A percentile compares a stretch with the other conserved stretches of the same genome.
Evolutionary conservation across 2,797 vertebrate genomes (phyloP).

Genomic region (Lutjanus campechanus): DNA sequence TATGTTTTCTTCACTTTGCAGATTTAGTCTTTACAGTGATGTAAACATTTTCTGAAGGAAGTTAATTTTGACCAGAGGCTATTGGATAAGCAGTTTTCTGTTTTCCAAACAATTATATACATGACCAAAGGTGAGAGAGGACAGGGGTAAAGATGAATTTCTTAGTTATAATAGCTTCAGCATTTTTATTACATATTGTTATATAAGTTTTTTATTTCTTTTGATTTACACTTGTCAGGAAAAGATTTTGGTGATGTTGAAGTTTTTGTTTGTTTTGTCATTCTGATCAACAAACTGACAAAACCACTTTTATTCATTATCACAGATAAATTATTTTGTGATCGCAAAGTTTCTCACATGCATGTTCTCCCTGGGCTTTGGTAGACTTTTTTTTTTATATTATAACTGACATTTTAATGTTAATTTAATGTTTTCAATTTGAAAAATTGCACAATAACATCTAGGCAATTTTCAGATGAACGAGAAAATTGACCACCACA

Average conservation of each 20-base stretch:
- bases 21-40: background rate
- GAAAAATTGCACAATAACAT: background rate
- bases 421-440: conserved; percentile 11
- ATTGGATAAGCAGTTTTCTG: background rate
- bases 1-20: background rate
- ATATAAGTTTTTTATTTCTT: background rate
- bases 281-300: background rate
- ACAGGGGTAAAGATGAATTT: no score
- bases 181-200: background rate
- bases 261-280: background rate
- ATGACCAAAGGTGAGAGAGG: background rate
- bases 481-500: background rate
- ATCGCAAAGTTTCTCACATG: background rate
- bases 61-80: background rate
- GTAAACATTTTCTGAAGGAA: background rate
- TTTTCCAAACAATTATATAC: background rate
- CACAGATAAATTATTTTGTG: background rate
- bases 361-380: background rate
- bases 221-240: background rate
- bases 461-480: background rate
- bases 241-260: background rate
- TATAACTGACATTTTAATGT: background rate
- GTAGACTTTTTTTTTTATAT: background rate
- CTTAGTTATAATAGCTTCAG: background rate
- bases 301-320: background rate